Evolutionary conservation across 2,113 vertebrate species (phyloP), one percentile per base, ranked within the genome.

Genomic region (Corynorhinus townsendii): DNA sequence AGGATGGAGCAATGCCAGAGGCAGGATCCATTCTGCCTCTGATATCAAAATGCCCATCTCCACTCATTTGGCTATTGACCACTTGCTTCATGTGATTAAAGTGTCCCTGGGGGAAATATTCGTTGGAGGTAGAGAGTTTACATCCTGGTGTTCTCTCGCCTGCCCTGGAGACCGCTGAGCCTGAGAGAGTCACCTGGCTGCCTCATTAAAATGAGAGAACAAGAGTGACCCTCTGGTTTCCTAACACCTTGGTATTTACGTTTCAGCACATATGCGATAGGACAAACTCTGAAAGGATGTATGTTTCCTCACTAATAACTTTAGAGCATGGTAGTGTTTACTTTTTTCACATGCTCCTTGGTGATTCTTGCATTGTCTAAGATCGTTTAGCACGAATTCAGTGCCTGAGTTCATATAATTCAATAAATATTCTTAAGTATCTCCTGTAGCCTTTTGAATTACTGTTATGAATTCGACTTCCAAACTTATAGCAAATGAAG

Each of bases 191-290:
- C 45, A 75, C 10, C 40, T 87, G 43, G 59, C 22, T 43, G 45
- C 5, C 72, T 68, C 59, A 14, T 66, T 35, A 15, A 88, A 79
- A 38, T 7, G 16, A 84, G 20, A 2, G 11, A 22, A 54, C 5
- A 2, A 26, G 2, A 11, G 2, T 5, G 22, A 88, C 2, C 9
- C 11, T 12, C 0, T 1, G 4, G 3, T 22, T 19, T 72, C n/a
- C 19, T 47, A 49, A 69, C 4, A 52, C 35, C 26, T 79, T 17
- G 24, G 12, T 30, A 30, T 77, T 71, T 28, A 26, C 43, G 4
- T 64, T 47, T 54, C 5, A 43, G 11, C 9, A 38, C 40, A 26
- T 22, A 0, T 4, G 22, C 16, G 40, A 47, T 1, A 68, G 47
- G 43, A 52, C 26, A 56, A n/a, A 45, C 4, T 47, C 43, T 5